Conservation (phyloP, 1,140 invertebrate species). For the Rhysida immarginata region DNA sequence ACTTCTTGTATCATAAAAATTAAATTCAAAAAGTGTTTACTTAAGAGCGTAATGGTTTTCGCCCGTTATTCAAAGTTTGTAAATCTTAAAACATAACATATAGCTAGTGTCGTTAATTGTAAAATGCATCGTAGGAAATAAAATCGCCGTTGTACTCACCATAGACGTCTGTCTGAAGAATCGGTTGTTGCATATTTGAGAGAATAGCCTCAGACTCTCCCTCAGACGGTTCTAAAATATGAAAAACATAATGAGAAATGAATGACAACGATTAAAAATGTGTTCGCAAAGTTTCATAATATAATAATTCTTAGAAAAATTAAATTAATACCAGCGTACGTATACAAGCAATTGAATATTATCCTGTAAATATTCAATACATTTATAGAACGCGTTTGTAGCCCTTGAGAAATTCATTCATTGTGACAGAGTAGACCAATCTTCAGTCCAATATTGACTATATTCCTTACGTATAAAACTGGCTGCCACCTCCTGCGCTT, state of each 20-base stretch:
- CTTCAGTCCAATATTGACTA: too few relatives aligned
- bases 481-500: too few relatives aligned
- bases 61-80: neutral
- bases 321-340: neutral
- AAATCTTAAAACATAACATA: neutral
- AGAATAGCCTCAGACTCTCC: constrained; percentile 43
- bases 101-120: neutral
- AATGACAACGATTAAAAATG: constrained; percentile 9
- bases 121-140: neutral
- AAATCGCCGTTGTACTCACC: neutral
- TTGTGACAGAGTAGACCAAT: too few relatives aligned
- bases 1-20: neutral
- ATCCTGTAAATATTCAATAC: too few relatives aligned
- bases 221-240: constrained; percentile 21
- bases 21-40: neutral
- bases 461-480: too few relatives aligned
- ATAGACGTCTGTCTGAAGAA: constrained; percentile 6
- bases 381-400: too few relatives aligned
- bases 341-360: too few relatives aligned
- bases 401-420: too few relatives aligned
- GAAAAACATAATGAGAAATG: neutral
- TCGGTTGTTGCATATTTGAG: constrained; percentile 46
- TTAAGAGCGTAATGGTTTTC: neutral
- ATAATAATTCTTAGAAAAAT: neutral
- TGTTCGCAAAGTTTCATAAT: neutral